Evolutionary conservation across 2,113 vertebrate genomes (phyloP), one percentile per base, ranked within the genome.

Genomic region (Neogobius melanostomus): DNA sequence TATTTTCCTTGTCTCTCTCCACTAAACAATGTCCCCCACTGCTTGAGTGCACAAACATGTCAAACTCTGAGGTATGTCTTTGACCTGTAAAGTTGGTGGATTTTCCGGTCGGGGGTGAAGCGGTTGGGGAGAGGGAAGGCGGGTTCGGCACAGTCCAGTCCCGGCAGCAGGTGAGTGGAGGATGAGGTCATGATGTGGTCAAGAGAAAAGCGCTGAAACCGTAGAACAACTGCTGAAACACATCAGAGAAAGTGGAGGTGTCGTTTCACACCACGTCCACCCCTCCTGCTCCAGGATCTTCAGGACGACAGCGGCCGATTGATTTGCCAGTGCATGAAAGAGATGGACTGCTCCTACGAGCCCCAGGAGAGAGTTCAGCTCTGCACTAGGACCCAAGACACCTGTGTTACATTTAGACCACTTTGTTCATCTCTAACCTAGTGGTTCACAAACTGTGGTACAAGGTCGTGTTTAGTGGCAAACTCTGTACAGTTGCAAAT

Each of bases 151-250:
- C 88, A 91, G 90, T 91, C 81, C 74, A 91, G 90, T 91, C 81
- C 74, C 88, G 88, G 86, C 89, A 92, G 92, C 92, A 93, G 92
- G 92, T 93, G 92, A 93, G 87, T 91, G 81, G 82, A 85, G 7
- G 59, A 85, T 89, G 92, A 91, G 90, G 89, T 92, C 91, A 92
- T 82, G 82, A 91, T 85, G 79, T 92, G 92, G 91, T 91, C 90
- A 86, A 84, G 11, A 85, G 86, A 77, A 81, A 66, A 79, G 77
- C 74, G 86, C 74, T 90, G 87, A 92, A 87, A 89, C 88, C 76
- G 83, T 50, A 0, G 81, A 92, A 88, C 91, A 92, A 93, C 91
- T 90, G 90, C 89, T 89, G 89, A 90, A 85, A 82, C 73, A 87
- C 82, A 88, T 91, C 86, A 91, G 86, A 87, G 85, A 56, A 56